Conservation (phyloP, 2,888 invertebrate species). For the Ecliptopera silaceata region DNA sequence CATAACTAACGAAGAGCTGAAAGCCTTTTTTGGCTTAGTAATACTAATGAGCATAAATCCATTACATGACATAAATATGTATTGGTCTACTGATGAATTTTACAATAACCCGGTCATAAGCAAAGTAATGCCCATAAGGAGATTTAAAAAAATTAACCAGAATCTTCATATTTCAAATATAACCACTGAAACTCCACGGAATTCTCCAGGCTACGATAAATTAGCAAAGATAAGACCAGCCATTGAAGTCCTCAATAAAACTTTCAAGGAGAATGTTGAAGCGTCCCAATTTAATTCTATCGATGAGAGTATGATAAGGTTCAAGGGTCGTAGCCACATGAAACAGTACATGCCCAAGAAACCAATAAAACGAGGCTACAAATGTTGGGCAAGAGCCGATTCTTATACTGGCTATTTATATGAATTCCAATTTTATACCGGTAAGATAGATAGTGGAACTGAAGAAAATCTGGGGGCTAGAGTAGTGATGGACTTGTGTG, state of each 20-base stretch:
- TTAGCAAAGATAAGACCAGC: conserved; percentile 34
- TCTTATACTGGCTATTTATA: background rate
- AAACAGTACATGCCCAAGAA: conserved; percentile 33
- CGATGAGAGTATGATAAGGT: conserved; percentile 32
- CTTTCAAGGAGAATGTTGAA: conserved; percentile 23
- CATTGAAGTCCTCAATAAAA: conserved; percentile 24
- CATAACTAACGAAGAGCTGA: too few species aligned
- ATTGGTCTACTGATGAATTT: too few species aligned
- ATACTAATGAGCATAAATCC: too few species aligned
- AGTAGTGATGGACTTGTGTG: background rate
- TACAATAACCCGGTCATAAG: too few species aligned
- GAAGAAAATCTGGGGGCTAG: background rate
- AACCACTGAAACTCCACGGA: too few species aligned
- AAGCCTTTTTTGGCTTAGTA: too few species aligned
- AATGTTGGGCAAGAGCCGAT: too few species aligned
- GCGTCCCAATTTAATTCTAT: conserved; percentile 19
- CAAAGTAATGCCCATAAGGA: too few species aligned
- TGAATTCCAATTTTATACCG: background rate
- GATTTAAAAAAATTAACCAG: too few species aligned
- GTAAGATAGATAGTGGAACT: background rate
- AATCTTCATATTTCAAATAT: too few species aligned
- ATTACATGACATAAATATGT: too few species aligned
- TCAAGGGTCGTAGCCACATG: conserved; percentile 25
- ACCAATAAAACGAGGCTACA: too few species aligned
- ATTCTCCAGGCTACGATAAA: conserved; percentile 34